phyloP scores from a whole-genome alignment of 2,113 vertebrate genomes.

The Egretta garzetta region DNA sequence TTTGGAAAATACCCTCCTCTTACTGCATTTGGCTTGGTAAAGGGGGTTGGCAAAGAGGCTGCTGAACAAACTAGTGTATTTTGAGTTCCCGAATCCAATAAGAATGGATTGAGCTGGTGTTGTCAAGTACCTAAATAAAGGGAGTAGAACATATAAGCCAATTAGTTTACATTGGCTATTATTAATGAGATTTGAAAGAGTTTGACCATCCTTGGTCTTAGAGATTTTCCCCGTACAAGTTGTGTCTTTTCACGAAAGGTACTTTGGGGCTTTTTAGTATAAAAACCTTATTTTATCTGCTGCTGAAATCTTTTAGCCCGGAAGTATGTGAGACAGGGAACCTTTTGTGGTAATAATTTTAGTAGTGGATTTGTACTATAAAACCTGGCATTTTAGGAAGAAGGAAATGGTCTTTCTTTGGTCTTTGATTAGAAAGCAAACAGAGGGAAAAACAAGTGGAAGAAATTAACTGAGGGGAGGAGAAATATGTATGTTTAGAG shows the following conservation, averaged over 20 bases:
- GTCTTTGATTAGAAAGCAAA: neutral
- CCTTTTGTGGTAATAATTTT: neutral
- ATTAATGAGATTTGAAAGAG: slow-evolving; percentile 37
- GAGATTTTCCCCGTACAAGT: neutral
- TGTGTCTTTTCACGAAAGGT: neutral
- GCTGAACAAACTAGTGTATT: slow-evolving; percentile 18
- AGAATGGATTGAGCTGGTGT: slow-evolving; percentile 28
- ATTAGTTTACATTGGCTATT: slow-evolving; percentile 20
- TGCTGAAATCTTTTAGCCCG: neutral
- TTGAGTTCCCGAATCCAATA: slow-evolving; percentile 52
- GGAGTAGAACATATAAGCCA: slow-evolving; percentile 27
- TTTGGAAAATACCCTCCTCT: slow-evolving; percentile 32
- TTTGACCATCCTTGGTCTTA: neutral
- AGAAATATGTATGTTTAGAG: neutral
- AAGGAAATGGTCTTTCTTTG: neutral
- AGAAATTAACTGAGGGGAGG: neutral
- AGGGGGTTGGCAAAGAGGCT: neutral
- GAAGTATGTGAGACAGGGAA: neutral
- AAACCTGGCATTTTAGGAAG: neutral
- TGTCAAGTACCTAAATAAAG: slow-evolving; percentile 57
- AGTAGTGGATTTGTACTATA: neutral
- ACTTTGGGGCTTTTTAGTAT: neutral
- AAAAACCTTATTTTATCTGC: neutral
- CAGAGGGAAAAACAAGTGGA: neutral
- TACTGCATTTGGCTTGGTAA: neutral